Conservation (phyloP, 2,113 vertebrate genomes). For the Falco punctatus region DNA sequence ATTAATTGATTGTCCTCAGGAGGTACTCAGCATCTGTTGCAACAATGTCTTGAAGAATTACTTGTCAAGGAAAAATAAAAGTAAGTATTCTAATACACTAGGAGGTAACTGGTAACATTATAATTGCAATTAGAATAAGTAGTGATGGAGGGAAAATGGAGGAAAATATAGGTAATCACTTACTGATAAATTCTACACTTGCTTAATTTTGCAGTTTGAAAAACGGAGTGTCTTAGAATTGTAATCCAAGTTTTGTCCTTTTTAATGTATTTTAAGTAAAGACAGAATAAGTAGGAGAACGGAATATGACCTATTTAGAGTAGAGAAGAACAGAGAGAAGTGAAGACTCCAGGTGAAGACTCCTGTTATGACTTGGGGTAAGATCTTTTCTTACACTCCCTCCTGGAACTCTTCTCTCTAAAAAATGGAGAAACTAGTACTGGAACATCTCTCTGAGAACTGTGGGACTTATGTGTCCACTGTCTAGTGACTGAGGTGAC, state of each 20-base stretch:
- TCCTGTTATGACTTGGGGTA: not conserved
- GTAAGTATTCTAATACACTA: not conserved
- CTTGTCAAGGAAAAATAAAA: not conserved
- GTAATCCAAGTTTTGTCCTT: not conserved
- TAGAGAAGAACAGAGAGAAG: not conserved
- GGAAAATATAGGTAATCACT: not conserved
- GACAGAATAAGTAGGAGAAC: not conserved
- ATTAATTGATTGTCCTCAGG: conserved; percentile 15
- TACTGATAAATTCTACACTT: not conserved
- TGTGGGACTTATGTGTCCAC: not conserved
- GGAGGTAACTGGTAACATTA: not conserved
- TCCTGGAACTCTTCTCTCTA: not conserved
- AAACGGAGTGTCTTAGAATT: not conserved
- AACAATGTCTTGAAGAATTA: not conserved
- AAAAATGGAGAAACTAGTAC: not conserved
- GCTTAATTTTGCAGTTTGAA: not conserved
- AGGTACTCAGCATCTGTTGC: not conserved
- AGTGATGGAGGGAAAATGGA: not conserved
- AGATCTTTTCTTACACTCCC: not conserved
- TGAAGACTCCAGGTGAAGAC: not conserved
- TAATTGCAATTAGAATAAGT: not conserved
- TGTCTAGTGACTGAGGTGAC: not conserved
- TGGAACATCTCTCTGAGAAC: not conserved
- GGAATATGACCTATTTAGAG: not conserved
- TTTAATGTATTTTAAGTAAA: not conserved